A percentile compares a stretch with the other conserved stretches of the same genome.
phyloP scores from a whole-genome alignment of 2,113 vertebrate genomes.

The Odocoileus hemionus region DNA sequence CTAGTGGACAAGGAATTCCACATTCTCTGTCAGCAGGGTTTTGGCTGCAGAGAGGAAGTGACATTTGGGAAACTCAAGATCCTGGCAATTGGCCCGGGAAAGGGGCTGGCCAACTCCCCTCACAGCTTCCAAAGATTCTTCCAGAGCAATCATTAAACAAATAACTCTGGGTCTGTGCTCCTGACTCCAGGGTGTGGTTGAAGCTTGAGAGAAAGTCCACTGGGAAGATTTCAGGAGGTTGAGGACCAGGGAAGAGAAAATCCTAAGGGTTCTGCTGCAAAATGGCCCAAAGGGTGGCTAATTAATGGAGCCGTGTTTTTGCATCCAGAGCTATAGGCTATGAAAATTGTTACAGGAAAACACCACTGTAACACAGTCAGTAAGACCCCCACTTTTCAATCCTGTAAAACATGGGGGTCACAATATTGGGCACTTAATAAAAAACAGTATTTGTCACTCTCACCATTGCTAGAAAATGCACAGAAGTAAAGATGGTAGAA shows the following conservation, averaged over 20 bases:
- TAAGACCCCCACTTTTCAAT: background rate
- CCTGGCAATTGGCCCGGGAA: background rate
- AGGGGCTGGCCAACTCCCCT: background rate
- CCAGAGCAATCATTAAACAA: background rate
- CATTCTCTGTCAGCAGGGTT: background rate
- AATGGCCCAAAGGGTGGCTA: background rate
- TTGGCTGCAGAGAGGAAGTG: background rate
- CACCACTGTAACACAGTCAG: background rate
- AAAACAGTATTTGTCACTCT: background rate
- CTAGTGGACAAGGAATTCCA: slow-evolving; percentile 37
- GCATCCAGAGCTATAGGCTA: background rate
- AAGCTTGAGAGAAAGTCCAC: background rate
- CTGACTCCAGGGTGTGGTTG: background rate
- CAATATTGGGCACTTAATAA: background rate
- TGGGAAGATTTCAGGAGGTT: background rate
- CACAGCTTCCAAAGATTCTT: background rate
- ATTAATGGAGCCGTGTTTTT: background rate
- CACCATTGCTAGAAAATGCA: background rate
- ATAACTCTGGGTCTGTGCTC: background rate
- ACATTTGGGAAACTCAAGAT: background rate
- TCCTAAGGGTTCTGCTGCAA: background rate
- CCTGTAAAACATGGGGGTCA: background rate
- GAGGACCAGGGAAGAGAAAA: background rate
- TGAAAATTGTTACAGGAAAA: background rate
- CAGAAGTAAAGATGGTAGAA: background rate